A percentile compares a stretch with the other conserved stretches of the same genome.
Evolutionary conservation across 2,113 vertebrate genomes (phyloP).

Genomic region (Pyxicephalus adspersus): DNA sequence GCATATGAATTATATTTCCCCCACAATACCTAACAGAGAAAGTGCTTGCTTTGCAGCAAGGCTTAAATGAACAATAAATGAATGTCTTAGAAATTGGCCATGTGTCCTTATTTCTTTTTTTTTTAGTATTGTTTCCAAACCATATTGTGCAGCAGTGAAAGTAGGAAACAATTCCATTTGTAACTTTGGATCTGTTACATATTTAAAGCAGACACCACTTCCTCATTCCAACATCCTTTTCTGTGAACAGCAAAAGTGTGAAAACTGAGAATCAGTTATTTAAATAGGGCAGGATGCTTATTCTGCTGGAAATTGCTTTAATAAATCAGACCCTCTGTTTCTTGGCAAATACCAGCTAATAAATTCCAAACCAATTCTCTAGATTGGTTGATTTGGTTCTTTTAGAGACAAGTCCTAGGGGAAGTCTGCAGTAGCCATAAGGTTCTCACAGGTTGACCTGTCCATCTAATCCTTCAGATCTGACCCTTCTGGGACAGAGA

Average conservation of each 20-base stretch:
- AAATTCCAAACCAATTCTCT: too few relatives aligned
- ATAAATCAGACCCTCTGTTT: too few relatives aligned
- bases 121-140: conserved; percentile 66
- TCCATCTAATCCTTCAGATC: too few relatives aligned
- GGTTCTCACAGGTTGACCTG: too few relatives aligned
- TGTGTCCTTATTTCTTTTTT: conserved; percentile 60
- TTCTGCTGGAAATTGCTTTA: conserved; percentile 40
- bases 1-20: conserved; percentile 74
- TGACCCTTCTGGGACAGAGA: too few relatives aligned
- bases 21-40: conserved; percentile 65
- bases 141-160: conserved; percentile 59
- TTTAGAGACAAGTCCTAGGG: too few relatives aligned
- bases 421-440: too few relatives aligned
- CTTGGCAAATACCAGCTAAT: too few relatives aligned
- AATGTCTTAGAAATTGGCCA: conserved; percentile 65
- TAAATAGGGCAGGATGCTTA: conserved; percentile 30
- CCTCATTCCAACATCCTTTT: conserved; percentile 61
- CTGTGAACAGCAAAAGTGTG: conserved; percentile 59
- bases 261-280: conserved; percentile 62
- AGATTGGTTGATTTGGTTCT: too few relatives aligned
- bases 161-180: conserved; percentile 59
- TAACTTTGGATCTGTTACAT: conserved; percentile 64
- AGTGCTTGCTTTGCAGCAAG: conserved; percentile 68
- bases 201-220: conserved; percentile 69
- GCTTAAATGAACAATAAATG: conserved; percentile 76